Evolutionary conservation across 2,797 vertebrate genomes (phyloP).

Genomic region (Diceros bicornis): DNA sequence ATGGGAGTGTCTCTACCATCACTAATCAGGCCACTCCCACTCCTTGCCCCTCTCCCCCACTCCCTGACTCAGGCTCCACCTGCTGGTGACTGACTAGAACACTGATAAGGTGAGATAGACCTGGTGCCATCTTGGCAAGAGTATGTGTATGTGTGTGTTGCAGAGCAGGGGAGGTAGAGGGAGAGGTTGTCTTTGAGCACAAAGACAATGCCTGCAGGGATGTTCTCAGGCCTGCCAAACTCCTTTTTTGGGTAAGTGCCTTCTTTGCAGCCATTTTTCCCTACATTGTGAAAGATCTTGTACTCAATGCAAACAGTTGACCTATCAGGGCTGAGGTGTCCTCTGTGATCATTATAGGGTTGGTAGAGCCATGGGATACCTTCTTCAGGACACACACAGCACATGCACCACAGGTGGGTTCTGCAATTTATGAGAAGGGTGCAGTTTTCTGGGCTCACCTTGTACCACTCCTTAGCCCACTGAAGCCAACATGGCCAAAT

Average conservation of each 20-base stretch:
- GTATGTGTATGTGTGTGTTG: constrained; percentile 76
- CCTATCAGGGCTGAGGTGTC: constrained; percentile 93
- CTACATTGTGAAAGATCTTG: constrained; percentile 96
- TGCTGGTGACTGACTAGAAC: constrained; percentile 96
- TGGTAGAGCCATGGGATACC: constrained; percentile 95
- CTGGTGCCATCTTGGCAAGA: constrained; percentile 95
- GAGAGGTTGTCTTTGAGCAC: constrained; percentile 93
- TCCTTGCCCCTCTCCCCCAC: neutral
- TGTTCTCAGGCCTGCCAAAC: constrained; percentile 95
- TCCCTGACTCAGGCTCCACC: constrained; percentile 84
- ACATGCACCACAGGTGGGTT: constrained; percentile 94
- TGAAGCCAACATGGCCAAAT: neutral
- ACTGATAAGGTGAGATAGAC: constrained; percentile 89
- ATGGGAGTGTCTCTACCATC: neutral
- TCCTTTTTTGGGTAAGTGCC: constrained; percentile 96
- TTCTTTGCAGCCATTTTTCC: constrained; percentile 96
- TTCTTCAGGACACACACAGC: constrained; percentile 95
- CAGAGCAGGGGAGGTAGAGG: constrained; percentile 86
- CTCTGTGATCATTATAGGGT: constrained; percentile 95
- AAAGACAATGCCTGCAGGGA: constrained; percentile 95
- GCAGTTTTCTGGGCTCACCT: constrained; percentile 88
- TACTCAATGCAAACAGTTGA: constrained; percentile 93
- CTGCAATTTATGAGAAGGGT: constrained; percentile 91
- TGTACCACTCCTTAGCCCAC: neutral
- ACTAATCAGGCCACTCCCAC: neutral